These are phyloP conservation scores for Megathymus violae DNA, from an alignment of 1,140 invertebrate genomes.

Conservation along the genomic window DNA sequence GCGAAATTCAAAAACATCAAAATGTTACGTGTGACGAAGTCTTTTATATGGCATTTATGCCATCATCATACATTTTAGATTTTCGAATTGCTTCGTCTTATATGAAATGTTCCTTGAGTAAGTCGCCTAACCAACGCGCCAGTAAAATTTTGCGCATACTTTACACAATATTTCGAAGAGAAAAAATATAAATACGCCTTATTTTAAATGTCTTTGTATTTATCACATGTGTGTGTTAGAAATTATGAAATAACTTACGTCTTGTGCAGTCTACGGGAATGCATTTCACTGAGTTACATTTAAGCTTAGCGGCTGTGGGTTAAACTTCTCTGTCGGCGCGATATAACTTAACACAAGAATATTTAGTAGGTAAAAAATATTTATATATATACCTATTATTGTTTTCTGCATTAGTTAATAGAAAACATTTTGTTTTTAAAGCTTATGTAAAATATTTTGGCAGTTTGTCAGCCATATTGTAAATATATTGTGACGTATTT, in stretches of 20 bases:
- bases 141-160: too few relatives aligned
- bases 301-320: constrained; percentile 55
- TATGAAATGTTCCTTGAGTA: too few relatives aligned
- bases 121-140: too few relatives aligned
- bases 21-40: too few relatives aligned
- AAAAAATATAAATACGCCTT: too few relatives aligned
- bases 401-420: neutral
- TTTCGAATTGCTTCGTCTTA: too few relatives aligned
- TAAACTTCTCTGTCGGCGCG: constrained; percentile 35
- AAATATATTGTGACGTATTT: neutral
- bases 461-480: neutral
- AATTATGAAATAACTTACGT: constrained; percentile 43
- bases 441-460: too few relatives aligned
- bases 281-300: constrained; percentile 61
- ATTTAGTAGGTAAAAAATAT: neutral
- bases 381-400: neutral
- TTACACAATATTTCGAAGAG: too few relatives aligned
- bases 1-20: too few relatives aligned
- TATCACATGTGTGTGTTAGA: neutral
- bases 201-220: neutral
- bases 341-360: neutral
- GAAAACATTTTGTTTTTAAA: too few relatives aligned
- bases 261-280: constrained; percentile 53
- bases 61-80: too few relatives aligned
- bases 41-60: too few relatives aligned